Base-by-base conservation (phyloP, 2,888 invertebrate genomes). In the Hypomecis punctinalis region DNA sequence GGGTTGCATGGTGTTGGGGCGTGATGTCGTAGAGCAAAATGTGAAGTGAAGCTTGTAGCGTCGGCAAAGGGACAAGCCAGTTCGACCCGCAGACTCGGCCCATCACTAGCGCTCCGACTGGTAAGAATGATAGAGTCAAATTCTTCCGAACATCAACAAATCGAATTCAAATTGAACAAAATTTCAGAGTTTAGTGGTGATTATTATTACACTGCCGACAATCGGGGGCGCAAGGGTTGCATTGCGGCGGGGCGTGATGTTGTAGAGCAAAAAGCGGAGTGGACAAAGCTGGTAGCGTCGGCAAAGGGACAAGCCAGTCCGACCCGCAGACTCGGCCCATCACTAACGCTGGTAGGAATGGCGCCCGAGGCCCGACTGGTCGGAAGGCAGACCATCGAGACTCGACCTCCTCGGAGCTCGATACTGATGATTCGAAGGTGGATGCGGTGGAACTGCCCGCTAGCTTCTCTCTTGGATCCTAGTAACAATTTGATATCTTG, bases 251-350 rank as follows among this genome's bases (percentile, higher is more conserved):
- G 0, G 79, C 79, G 51, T 86, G 90, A 35, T 88, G 91, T 45
- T 92, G 93, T 4, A 93, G 69, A 0, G 93, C 93, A n/a, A 93
- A 74, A 23, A 89, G 69, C 4, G 90, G 91, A 0, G 84, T 79
- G 0, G 91, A 92, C 0, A 93, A 76, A 0, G 92, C 76, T 0
- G 93, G 91, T 10, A 93, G 62, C 0, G 90, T 88, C 0, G 93
- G 93, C 47, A 93, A 71, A 0, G 93, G 93, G 10, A 93, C 90
- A 59, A 93, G 79, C 93, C 93, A 93, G 36, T 93, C 93, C 0
- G 93, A 91, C 0, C 93, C 93, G 56, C 93, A 93, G 0, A 93
- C 93, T n/a, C 93, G 76, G 5, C 93, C 91, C 89, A 93, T 93
- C 13, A 93, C 92, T 9, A 93, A 66, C 0, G 93, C 91, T 0